phyloP scores from a whole-genome alignment of 2,113 vertebrate species.

The Copsychus sechellarum region DNA sequence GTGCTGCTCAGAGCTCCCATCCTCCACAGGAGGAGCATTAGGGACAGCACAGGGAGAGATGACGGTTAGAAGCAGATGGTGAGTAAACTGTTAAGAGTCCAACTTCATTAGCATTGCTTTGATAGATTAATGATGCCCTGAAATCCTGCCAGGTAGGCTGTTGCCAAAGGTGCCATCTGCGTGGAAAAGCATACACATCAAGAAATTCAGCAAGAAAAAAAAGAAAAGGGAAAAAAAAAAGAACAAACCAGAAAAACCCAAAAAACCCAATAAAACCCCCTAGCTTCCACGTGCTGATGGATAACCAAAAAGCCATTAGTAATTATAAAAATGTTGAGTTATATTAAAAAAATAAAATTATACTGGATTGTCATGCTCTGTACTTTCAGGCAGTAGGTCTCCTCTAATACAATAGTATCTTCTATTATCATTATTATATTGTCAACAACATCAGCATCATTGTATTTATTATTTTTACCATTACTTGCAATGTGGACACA shows the following conservation, averaged over 20 bases:
- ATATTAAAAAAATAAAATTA: neutral
- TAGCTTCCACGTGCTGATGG: neutral
- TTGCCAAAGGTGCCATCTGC: slow-evolving; percentile 67
- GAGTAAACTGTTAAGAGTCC: slow-evolving; percentile 64
- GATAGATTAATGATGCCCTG: slow-evolving; percentile 67
- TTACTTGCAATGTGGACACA: neutral
- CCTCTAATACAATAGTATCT: neutral
- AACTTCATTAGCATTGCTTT: slow-evolving; percentile 69
- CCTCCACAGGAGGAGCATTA: neutral
- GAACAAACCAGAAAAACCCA: no score
- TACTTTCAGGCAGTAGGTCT: neutral
- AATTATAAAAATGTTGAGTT: slow-evolving; percentile 12
- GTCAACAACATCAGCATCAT: neutral
- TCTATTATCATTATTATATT: neutral
- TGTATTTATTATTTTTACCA: neutral
- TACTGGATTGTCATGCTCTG: neutral
- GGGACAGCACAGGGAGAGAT: neutral
- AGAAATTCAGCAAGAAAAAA: neutral
- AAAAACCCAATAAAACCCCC: no score
- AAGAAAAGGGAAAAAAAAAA: neutral
- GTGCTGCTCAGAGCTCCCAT: neutral
- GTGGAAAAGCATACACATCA: slow-evolving; percentile 50
- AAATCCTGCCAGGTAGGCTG: slow-evolving; percentile 51
- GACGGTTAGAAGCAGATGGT: slow-evolving; percentile 61
- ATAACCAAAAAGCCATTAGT: slow-evolving; percentile 2